These are phyloP conservation scores for Centropus unirufus DNA, from an alignment of 2,113 vertebrate species.

Conservation along the genomic window DNA sequence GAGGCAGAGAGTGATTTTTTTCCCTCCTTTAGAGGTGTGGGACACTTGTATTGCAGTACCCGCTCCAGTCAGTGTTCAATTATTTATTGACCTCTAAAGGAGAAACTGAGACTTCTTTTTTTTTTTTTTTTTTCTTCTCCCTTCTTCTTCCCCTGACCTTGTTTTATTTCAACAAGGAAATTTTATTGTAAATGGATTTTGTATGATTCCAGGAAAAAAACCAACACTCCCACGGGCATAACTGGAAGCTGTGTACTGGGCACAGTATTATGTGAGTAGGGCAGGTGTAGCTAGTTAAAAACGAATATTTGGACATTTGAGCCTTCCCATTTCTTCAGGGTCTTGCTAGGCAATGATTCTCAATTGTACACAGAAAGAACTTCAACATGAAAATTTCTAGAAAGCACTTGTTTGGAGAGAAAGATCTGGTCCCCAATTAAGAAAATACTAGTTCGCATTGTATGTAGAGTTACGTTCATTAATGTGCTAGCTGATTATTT, in stretches of 20 bases:
- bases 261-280: background rate
- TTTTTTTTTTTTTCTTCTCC: background rate
- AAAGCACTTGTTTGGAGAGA: background rate
- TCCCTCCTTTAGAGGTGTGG: background rate
- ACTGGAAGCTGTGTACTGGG: background rate
- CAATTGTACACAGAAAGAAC: background rate
- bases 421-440: background rate
- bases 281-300: constrained; percentile 1
- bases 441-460: background rate
- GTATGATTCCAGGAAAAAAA: background rate
- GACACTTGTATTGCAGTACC: background rate
- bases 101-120: background rate
- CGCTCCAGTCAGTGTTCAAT: background rate
- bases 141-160: no score
- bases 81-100: constrained; percentile 7
- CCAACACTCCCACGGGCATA: background rate
- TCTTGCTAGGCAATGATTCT: background rate
- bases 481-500: background rate
- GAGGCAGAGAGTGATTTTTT: background rate
- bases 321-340: background rate
- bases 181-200: constrained; percentile 7
- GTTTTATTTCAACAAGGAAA: background rate
- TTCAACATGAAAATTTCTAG: background rate
- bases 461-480: background rate
- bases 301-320: background rate